Base-by-base conservation (phyloP, 2,888 invertebrate species). In the Hypolimnas misippus region DNA sequence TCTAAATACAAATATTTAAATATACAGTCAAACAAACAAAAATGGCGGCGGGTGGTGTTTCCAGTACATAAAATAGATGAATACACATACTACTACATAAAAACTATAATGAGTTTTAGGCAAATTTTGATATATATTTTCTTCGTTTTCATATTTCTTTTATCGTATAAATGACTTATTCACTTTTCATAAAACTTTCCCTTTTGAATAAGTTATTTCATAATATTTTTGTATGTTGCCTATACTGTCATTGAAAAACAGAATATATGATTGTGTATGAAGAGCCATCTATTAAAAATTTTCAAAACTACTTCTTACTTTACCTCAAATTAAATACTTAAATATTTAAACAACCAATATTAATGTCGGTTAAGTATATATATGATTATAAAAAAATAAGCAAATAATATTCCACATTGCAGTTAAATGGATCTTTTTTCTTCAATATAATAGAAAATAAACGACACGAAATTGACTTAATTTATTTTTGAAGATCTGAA, bases 241-340 rank as follows among this genome's bases (percentile, higher is more conserved):
- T 50, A 51, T 14, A 46, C 35, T 64, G 38, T 14, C 17, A 25
- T 29, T 49, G 16, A 46, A 6, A 46, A 10, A n/a, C 5, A 46
- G 2, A 46, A 25, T 54, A 29, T 14, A 21, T 25, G 44, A 29
- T 38, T 50, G 8, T n/a, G 3, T 46, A 10, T 25, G n/a, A n/a
- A 40, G 54, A 58, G 60, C 50, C 66, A 66, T 55, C 66, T 66
- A 42, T 60, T 60, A 54, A 60, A 51, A 21, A 17, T 1, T 35
- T 29, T 29, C 1, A 25, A 54, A 55, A 65, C 51, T 12, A 25
- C 44, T 8, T 35, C 16, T 3, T 14, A n/a, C 3, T 38, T n/a
- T 35, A 6, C n/a, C 5, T 38, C 49, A 60, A 54, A 54, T 38
- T 0, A 29, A 38, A 8, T 19, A 60, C 59, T 54, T 35, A 35